Base-by-base conservation (phyloP, 2,113 vertebrate species). In the Centropus unirufus region DNA sequence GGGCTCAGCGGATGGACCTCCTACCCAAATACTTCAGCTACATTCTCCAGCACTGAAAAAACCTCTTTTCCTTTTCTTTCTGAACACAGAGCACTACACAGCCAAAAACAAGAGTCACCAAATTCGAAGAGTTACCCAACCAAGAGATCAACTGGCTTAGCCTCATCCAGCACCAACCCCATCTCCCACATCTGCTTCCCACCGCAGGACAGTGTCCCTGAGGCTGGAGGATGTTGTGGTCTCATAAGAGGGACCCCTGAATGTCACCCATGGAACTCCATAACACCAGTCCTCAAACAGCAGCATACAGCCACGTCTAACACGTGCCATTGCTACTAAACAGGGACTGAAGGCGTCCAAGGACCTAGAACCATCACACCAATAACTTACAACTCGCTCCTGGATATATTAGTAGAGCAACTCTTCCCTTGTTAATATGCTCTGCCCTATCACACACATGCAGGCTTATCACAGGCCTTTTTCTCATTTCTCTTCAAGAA, bases 401-500 rank as follows among this genome's bases (percentile, higher is more conserved):
- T 54, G 21, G 11, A 27, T 64, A 7, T 9, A 59, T 58, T 32
- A 73, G 15, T 8, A 40, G 5, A 23, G 57, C 30, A 94, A 0
- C 11, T 69, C 36, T 42, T 69, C 14, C 62, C 55, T 79, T 83
- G 39, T 15, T 76, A 54, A 74, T 58, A 30, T 59, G 82, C 62
- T 87, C 55, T 79, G 75, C 44, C 16, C 69, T 68, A 54, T 54
- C 70, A 2, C 52, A 67, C 16, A 54, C 8, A 21, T 11, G 34
- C n/a, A 75, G 39, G 21, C 27, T 83, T 87, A 73, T 51, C 11
- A 1, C n/a, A 7, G 5, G 19, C 11, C 49, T 14, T 9, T 40
- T 73, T 46, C 30, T 91, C 70, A 49, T 29, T 77, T 89, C 24
- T 91, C 40, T 54, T 89, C 34, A 92, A 83, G 67, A 91, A 92